Percentiles rank a stretch among this genome's conserved stretches.
Conservation (phyloP, 2,113 vertebrate genomes). For the Hemiprocne comata region DNA sequence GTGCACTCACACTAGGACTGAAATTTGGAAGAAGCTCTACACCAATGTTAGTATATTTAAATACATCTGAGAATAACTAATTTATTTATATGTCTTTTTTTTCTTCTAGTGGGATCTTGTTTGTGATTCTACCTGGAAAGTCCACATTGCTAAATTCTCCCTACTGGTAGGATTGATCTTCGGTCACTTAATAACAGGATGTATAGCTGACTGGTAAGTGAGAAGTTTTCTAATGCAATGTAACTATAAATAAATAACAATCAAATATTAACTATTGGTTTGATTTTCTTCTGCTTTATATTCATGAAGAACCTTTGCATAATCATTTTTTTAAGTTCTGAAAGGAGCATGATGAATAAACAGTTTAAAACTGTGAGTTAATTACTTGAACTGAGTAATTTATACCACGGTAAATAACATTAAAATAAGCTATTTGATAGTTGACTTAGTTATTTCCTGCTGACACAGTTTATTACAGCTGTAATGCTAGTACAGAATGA, state of each 20-base stretch:
- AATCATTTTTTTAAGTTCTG: not conserved
- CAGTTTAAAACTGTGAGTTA: not conserved
- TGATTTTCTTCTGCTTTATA: not conserved
- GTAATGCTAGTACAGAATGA: not conserved
- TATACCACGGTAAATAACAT: not conserved
- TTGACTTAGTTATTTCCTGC: not conserved
- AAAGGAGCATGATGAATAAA: not conserved
- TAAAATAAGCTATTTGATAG: not conserved
- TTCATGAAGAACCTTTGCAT: not conserved
- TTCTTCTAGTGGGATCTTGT: slow-evolving; percentile 93
- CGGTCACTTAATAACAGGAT: slow-evolving; percentile 95
- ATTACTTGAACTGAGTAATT: not conserved
- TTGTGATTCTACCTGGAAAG: slow-evolving; percentile 96
- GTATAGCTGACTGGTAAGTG: slow-evolving; percentile 97
- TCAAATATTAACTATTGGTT: not conserved
- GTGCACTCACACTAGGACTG: not conserved
- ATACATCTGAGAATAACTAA: not conserved
- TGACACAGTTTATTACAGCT: not conserved
- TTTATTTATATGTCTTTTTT: not conserved
- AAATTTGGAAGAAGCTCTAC: not conserved
- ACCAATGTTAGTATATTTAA: not conserved
- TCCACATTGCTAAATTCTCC: slow-evolving; percentile 97
- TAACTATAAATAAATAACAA: not conserved
- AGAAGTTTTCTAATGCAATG: not conserved
- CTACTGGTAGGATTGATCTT: slow-evolving; percentile 96